Base-by-base conservation (phyloP, 2,113 vertebrate species). In the Smithornis capensis region DNA sequence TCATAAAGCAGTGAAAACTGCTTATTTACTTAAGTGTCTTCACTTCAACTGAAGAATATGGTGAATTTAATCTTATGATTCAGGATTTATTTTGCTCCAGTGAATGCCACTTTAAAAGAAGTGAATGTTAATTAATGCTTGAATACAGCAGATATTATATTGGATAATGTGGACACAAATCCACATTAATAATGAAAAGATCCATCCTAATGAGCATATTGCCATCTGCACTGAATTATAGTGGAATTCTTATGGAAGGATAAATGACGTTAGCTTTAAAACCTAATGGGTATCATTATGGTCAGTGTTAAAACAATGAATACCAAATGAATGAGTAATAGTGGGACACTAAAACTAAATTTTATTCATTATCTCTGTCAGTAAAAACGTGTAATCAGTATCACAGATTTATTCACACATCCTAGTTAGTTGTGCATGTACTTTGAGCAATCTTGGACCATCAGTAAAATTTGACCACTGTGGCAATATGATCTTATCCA, bases 271-370 rank as follows among this genome's bases (percentile, higher is more conserved):
- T 53, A 45, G 81, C 94, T 96, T 95, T 94, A 70, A 96, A 94
- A 94, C 37, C 79, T 96, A 95, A 95, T 94, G 60, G 67, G 70
- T 95, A 78, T 95, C 81, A 92, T 97, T 97, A 92, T 97, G 95
- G 70, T 65, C 94, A 95, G 76, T 82, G 62, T 93, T 96, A 97
- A 95, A 96, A 95, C 14, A 95, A 59, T 87, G 68, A 96, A 85
- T 96, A 85, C 52, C 69, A 92, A 97, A 84, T 96, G 87, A 96
- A 83, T 94, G 69, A 89, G 74, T 92, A 92, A 89, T 94, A 93
- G 80, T 85, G 96, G 22, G 64, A 89, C 47, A 92, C 42, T 95
- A 88, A 93, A 85, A 75, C 52, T 88, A 82, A 95, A 95, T 74
- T 92, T 24, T 59, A 47, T 83, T 77, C 55, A 89, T 73, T 88